Evolutionary conservation across 2,113 vertebrate species (phyloP).

Genomic region (Ovis canadensis): DNA sequence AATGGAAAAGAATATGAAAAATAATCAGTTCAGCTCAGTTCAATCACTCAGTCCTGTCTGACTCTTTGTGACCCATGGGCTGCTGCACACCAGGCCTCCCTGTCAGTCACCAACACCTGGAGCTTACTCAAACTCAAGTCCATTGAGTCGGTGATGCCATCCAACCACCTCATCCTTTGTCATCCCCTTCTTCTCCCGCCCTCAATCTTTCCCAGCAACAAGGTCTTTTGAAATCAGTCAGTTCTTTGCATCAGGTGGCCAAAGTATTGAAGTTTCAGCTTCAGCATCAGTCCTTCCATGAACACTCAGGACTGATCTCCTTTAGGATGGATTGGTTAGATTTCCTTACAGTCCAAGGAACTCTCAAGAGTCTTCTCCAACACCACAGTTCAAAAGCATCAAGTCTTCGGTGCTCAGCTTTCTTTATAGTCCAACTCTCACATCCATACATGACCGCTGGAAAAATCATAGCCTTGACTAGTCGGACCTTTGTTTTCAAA

Average conservation of each 20-base stretch:
- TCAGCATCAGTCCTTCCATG: neutral
- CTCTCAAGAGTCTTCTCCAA: neutral
- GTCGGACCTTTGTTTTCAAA: rapidly evolving
- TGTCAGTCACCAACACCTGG: neutral
- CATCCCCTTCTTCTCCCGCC: rapidly evolving
- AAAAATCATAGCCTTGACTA: neutral
- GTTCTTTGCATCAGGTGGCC: neutral
- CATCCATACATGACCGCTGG: neutral
- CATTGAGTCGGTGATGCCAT: rapidly evolving
- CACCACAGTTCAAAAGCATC: neutral
- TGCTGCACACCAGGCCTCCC: neutral
- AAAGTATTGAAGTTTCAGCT: neutral
- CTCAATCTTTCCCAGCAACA: neutral
- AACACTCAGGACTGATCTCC: neutral
- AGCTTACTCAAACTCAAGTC: neutral
- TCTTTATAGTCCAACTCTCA: neutral
- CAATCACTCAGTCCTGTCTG: neutral
- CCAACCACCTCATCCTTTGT: neutral
- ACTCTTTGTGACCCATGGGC: neutral
- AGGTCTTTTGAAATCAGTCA: neutral
- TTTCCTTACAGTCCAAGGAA: neutral
- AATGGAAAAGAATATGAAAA: neutral
- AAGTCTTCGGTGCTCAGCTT: rapidly evolving
- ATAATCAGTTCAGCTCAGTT: neutral
- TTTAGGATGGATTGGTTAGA: neutral